These are phyloP conservation scores for Allolobophora icterica DNA, from an alignment of 2,888 invertebrate species.

Conservation along the genomic window DNA sequence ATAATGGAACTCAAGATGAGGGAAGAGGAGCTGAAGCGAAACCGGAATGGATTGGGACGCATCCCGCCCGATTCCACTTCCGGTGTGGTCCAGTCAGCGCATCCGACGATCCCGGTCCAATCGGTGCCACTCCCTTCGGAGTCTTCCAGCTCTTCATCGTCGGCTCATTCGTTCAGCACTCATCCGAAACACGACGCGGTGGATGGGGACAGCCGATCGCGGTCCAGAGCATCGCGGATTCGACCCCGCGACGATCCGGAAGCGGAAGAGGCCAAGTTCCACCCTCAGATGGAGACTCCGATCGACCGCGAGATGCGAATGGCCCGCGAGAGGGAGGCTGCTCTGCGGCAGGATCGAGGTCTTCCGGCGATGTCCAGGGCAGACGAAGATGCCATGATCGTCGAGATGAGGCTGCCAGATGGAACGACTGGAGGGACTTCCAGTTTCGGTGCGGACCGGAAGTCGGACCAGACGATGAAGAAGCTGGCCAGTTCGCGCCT, in stretches of 20 bases:
- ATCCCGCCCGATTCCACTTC: not conserved
- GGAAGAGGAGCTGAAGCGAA: conserved; percentile 67
- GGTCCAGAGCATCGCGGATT: conserved; percentile 25
- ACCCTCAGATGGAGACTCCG: conserved; percentile 64
- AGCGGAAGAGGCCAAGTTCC: conserved; percentile 28
- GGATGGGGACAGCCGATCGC: not conserved
- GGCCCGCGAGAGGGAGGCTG: conserved; percentile 68
- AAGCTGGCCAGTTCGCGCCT: conserved; percentile 73
- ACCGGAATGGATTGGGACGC: conserved; percentile 6
- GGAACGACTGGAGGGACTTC: not conserved
- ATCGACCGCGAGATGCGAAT: conserved; percentile 69
- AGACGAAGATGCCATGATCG: not conserved
- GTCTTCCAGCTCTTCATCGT: not conserved
- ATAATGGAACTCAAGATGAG: conserved; percentile 67
- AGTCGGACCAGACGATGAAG: conserved; percentile 50
- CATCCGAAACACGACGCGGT: not conserved
- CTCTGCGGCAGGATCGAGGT: conserved; percentile 57
- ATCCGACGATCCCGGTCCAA: not conserved
- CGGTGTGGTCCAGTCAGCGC: not conserved
- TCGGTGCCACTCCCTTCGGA: not conserved
- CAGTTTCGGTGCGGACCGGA: not conserved
- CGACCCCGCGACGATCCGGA: conserved; percentile 35
- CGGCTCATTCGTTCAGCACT: not conserved
- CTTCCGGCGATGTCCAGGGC: conserved; percentile 3
- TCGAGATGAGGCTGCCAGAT: not conserved